These are phyloP conservation scores for Colletes latitarsis DNA, from an alignment of 1,140 invertebrate species.

Conservation along the genomic window DNA sequence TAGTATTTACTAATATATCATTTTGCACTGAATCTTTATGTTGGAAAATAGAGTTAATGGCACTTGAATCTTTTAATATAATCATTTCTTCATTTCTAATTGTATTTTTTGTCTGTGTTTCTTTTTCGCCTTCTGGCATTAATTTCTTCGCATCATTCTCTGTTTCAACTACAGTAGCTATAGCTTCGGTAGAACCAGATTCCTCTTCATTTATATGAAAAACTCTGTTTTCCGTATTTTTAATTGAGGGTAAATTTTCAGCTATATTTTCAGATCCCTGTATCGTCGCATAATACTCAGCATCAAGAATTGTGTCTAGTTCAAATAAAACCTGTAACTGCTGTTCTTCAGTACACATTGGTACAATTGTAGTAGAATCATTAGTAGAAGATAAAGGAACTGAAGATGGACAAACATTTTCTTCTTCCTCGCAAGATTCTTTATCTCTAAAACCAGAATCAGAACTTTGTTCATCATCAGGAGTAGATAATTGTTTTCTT, in stretches of 20 bases:
- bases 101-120: neutral
- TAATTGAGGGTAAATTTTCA: conserved; percentile 19
- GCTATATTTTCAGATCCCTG: conserved; percentile 60
- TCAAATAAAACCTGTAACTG: conserved; percentile 75
- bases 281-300: conserved; percentile 73
- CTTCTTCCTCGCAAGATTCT: conserved; percentile 81
- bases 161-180: conserved; percentile 24
- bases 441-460: conserved; percentile 83
- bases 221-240: neutral
- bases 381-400: conserved; percentile 36
- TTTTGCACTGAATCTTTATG: neutral
- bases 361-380: conserved; percentile 7
- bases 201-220: conserved; percentile 21
- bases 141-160: neutral
- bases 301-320: conserved; percentile 76
- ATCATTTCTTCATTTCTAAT: conserved; percentile 4
- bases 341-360: conserved; percentile 72
- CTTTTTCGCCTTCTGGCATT: neutral
- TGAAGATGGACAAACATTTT: conserved; percentile 69
- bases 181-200: conserved; percentile 26
- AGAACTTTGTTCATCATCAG: conserved; percentile 82
- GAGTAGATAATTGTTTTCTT: conserved; percentile 79
- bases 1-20: neutral
- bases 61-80: neutral
- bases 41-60: neutral